These are phyloP conservation scores for Eupsittula cactorum DNA, from an alignment of 2,113 vertebrate genomes.

Conservation along the genomic window DNA sequence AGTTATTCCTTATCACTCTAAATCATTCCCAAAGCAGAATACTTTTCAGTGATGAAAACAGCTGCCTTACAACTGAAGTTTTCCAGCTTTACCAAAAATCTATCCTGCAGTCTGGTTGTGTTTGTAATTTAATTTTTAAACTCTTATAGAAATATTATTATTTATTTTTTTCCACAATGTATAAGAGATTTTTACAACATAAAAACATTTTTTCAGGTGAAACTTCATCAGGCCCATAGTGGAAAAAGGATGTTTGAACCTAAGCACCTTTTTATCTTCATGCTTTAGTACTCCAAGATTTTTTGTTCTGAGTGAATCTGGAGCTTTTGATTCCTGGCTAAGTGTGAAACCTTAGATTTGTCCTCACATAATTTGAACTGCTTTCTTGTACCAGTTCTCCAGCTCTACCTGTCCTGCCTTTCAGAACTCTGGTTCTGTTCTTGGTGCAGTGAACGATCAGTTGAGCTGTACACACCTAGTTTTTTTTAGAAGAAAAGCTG, in stretches of 20 bases:
- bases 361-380: not conserved
- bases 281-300: not conserved
- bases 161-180: not conserved
- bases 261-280: not conserved
- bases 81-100: not conserved
- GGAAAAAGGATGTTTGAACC: not conserved
- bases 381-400: not conserved
- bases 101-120: not conserved
- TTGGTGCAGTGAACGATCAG: not conserved
- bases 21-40: not conserved
- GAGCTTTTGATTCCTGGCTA: not conserved
- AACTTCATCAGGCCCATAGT: not conserved
- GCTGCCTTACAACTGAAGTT: not conserved
- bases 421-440: not conserved
- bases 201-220: not conserved
- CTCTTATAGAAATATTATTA: not conserved
- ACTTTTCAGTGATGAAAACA: not conserved
- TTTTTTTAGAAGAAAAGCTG: not conserved
- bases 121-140: not conserved
- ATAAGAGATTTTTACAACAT: not conserved
- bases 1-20: not conserved
- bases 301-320: not conserved
- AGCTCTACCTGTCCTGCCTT: not conserved
- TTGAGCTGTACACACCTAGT: not conserved
- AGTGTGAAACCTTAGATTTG: not conserved